Base-by-base conservation (phyloP, 2,888 invertebrate genomes). In the Cephus rjabovi region DNA sequence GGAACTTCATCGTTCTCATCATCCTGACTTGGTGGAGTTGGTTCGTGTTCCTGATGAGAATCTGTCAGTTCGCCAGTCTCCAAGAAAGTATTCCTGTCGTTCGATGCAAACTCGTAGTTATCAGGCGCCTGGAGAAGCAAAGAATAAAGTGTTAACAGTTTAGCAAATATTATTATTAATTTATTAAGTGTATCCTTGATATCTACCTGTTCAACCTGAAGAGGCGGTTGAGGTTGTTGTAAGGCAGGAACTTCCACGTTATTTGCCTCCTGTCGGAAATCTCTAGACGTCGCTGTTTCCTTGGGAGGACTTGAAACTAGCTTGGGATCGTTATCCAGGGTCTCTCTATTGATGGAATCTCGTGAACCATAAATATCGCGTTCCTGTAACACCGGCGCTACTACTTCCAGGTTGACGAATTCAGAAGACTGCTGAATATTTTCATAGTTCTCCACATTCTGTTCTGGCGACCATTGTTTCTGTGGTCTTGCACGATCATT, bases 21-120 rank as follows among this genome's bases (percentile, higher is more conserved):
- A 12, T 91, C 91, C 77, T 91, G 91, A 77, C 86, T 90, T 4
- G 89, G 87, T 0, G 90, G 88, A 12, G 86, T 87, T 0, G 87
- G 83, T 71, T 90, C 90, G 76, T 90, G 90, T 31, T 90, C 90
- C 73, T 89, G 89, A 82, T 91, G 91, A 6, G 90, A 88, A 81
- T 91, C 92, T 4, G 91, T 91, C n/a, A 92, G 79, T 77, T 92
- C 91, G 0, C 92, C 92, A 4, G 92, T 92, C 78, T 92, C 92
- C 69, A 92, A 83, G 77, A 92, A 92, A 12, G 92, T 92, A 70
- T 92, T 92, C 75, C 92, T 83, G 73, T 92, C 92, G 74, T 90
- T 92, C 4, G 91, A 91, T 4, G 91, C 91, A 34, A 91, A 91
- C 77, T 91, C 91, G 69, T 91, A 91, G 79, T 91, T 91, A 70